Evolutionary conservation across 2,797 vertebrate genomes (phyloP).

Genomic region (Nothura maculosa): DNA sequence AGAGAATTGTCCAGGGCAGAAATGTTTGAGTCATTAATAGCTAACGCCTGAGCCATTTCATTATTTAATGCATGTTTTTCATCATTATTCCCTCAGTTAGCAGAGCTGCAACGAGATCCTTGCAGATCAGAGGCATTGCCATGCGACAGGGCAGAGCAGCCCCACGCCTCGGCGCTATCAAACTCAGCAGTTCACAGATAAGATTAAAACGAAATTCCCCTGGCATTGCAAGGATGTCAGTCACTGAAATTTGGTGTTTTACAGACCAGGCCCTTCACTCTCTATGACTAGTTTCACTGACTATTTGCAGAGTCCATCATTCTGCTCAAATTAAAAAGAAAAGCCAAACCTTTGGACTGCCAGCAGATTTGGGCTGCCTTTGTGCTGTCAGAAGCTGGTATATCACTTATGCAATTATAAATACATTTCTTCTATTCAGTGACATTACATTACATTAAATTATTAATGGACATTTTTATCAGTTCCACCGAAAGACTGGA

Average conservation of each 20-base stretch:
- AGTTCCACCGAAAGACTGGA: neutral
- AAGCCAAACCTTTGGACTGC: neutral
- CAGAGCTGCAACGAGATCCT: neutral
- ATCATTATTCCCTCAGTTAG: neutral
- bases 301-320: neutral
- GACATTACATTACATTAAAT: too few species aligned
- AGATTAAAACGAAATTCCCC: neutral
- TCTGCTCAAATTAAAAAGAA: neutral
- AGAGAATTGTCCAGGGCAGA: slow-evolving; percentile 56
- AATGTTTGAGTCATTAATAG: slow-evolving; percentile 61
- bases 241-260: neutral
- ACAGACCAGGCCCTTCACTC: neutral
- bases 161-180: neutral
- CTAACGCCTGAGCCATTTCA: slow-evolving; percentile 40
- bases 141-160: neutral
- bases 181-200: neutral
- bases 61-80: slow-evolving; percentile 53
- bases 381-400: neutral
- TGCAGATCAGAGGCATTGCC: neutral
- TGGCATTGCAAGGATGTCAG: neutral
- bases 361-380: neutral
- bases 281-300: neutral
- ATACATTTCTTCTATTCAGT: neutral
- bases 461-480: neutral
- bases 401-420: neutral